Percentiles rank a stretch among this genome's conserved stretches.
phyloP scores from a whole-genome alignment of 1,140 invertebrate species.

The Drosophila neocordata region DNA sequence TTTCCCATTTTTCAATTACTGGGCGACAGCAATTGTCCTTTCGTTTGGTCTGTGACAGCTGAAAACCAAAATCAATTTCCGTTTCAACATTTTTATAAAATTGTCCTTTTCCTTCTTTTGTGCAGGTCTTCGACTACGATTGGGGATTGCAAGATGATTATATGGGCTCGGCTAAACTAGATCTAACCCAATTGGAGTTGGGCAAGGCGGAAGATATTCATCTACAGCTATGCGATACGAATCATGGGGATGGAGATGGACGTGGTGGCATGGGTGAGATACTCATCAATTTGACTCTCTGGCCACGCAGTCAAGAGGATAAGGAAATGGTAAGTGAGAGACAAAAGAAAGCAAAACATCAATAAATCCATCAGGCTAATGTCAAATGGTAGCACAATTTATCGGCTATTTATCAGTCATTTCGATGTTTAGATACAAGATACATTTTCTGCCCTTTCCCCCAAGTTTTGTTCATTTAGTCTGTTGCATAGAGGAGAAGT shows the following conservation, averaged over 20 bases:
- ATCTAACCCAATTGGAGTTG: conserved; percentile 92
- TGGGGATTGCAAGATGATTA: conserved; percentile 99
- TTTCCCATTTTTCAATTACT: conserved; percentile 4
- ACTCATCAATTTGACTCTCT: conserved; percentile 90
- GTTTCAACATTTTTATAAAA: conserved; percentile 26
- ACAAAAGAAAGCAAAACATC: not conserved
- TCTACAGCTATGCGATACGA: conserved; percentile 89
- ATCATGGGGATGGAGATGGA: conserved; percentile 81
- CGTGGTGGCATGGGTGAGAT: conserved; percentile 89
- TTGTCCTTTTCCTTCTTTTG: too few species aligned
- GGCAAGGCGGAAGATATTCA: conserved; percentile 91
- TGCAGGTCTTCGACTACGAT: conserved; percentile 97
- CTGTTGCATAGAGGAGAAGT: too few species aligned
- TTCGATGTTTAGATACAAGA: not conserved
- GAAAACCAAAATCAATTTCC: conserved; percentile 39
- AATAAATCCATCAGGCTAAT: conserved; percentile 33
- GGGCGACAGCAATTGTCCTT: too few species aligned
- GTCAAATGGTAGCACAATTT: conserved; percentile 2
- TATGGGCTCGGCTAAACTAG: conserved; percentile 95
- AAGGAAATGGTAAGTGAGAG: conserved; percentile 92
- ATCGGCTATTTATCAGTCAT: conserved; percentile 5
- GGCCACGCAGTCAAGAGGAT: conserved; percentile 95
- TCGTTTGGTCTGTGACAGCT: not conserved
- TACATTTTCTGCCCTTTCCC: too few species aligned
- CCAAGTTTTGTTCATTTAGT: too few species aligned